phyloP scores from a whole-genome alignment of 1,140 invertebrate genomes.

The Anoplolepis gracilipes region DNA sequence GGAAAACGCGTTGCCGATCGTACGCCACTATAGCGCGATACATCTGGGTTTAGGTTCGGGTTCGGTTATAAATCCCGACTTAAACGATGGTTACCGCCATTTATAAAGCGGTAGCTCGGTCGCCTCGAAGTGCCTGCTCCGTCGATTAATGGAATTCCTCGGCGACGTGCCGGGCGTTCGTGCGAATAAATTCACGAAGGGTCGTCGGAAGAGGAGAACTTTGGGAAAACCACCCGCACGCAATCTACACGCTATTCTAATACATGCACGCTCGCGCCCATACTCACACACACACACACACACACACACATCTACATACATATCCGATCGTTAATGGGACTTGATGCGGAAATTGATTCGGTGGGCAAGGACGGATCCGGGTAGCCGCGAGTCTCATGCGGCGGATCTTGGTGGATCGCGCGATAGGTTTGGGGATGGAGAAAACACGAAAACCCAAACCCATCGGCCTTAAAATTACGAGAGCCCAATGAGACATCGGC shows the following conservation, averaged over 20 bases:
- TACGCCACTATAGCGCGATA: slow-evolving; percentile 27
- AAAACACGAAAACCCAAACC: background rate
- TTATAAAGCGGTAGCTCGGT: slow-evolving; percentile 72
- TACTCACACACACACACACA: background rate
- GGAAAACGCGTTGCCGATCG: background rate
- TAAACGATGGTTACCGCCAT: slow-evolving; percentile 70
- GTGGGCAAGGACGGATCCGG: slow-evolving; percentile 50
- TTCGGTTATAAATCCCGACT: slow-evolving; percentile 70
- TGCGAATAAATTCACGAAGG: slow-evolving; percentile 75
- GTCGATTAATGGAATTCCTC: slow-evolving; percentile 76
- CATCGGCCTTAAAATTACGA: slow-evolving; percentile 39
- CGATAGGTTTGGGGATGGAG: background rate
- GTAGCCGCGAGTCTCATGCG: slow-evolving; percentile 18
- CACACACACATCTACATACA: background rate
- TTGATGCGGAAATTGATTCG: slow-evolving; percentile 78
- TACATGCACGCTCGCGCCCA: too few relatives aligned
- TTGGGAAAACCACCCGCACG: slow-evolving; percentile 41
- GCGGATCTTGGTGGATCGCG: background rate
- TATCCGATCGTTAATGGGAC: slow-evolving; percentile 75
- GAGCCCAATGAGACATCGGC: background rate
- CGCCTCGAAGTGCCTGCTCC: slow-evolving; percentile 72
- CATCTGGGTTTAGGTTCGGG: slow-evolving; percentile 39
- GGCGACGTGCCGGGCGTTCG: slow-evolving; percentile 72
- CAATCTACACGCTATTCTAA: background rate
- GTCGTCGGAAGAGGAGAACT: slow-evolving; percentile 27